Conservation (phyloP, 2,113 vertebrate species). For the Corythaeola cristata region DNA sequence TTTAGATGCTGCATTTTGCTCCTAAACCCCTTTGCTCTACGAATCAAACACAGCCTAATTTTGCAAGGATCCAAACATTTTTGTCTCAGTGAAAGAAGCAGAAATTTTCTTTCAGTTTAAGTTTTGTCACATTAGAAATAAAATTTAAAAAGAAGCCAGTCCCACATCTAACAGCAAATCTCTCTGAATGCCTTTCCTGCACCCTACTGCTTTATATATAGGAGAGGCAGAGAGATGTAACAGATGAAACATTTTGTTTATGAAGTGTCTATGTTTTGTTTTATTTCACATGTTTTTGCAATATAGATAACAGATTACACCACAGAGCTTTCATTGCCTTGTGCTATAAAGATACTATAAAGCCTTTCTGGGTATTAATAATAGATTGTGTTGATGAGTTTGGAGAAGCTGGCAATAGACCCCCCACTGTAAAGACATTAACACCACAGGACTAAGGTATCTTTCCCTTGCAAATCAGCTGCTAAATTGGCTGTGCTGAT, state of each 20-base stretch:
- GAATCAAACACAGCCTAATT: neutral
- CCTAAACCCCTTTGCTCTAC: neutral
- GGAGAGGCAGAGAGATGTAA: slow-evolving; percentile 72
- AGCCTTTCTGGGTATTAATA: slow-evolving; percentile 83
- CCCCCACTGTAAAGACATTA: slow-evolving; percentile 81
- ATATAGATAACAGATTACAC: slow-evolving; percentile 84
- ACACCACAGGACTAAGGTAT: slow-evolving; percentile 69
- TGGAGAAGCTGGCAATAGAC: slow-evolving; percentile 83
- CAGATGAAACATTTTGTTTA: slow-evolving; percentile 81
- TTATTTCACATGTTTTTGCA: slow-evolving; percentile 79
- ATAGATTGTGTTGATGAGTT: slow-evolving; percentile 86
- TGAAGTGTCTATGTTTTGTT: slow-evolving; percentile 77
- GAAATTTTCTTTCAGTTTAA: neutral
- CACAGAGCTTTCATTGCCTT: slow-evolving; percentile 72
- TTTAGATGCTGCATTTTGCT: neutral
- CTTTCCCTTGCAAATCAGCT: slow-evolving; percentile 75
- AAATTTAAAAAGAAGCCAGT: slow-evolving; percentile 47
- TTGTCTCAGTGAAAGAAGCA: neutral
- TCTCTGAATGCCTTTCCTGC: slow-evolving; percentile 63
- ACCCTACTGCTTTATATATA: slow-evolving; percentile 79
- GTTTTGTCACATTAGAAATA: neutral
- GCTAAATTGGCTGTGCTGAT: slow-evolving; percentile 74
- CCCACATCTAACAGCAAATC: slow-evolving; percentile 68
- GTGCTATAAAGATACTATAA: slow-evolving; percentile 73
- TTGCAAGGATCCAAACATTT: neutral